These are phyloP conservation scores for Sparus aurata DNA, from an alignment of 2,797 vertebrate genomes.

Conservation along the genomic window DNA sequence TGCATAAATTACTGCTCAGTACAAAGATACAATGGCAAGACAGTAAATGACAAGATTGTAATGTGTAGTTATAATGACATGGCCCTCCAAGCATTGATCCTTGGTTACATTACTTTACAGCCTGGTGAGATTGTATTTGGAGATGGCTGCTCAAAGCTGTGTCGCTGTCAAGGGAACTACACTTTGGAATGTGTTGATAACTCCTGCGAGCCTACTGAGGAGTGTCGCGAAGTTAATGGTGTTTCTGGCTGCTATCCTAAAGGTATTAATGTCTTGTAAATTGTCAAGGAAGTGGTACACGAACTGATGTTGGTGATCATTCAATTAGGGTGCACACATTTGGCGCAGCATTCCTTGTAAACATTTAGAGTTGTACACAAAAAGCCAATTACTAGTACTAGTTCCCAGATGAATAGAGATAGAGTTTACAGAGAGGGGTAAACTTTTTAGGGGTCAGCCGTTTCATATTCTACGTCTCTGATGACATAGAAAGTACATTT, in stretches of 20 bases:
- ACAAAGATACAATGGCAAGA: not conserved
- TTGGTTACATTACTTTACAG: constrained; percentile 53
- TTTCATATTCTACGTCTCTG: too few relatives aligned
- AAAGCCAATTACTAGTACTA: too few relatives aligned
- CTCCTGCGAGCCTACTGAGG: constrained; percentile 82
- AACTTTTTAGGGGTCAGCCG: too few relatives aligned
- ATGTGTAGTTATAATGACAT: not conserved
- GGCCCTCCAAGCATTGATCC: not conserved
- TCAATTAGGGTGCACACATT: too few relatives aligned
- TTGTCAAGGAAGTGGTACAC: not conserved
- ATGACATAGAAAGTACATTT: too few relatives aligned
- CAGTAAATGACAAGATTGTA: not conserved
- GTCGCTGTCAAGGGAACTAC: constrained; percentile 85
- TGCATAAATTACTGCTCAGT: not conserved
- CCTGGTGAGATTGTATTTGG: constrained; percentile 79
- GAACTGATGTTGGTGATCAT: not conserved
- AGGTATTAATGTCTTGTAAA: constrained; percentile 67
- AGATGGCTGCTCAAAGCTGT: constrained; percentile 82
- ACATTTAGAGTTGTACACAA: too few relatives aligned
- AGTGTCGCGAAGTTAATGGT: constrained; percentile 81
- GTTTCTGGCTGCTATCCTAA: constrained; percentile 83
- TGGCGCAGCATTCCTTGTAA: too few relatives aligned
- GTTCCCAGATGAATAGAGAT: too few relatives aligned
- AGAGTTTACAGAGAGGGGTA: too few relatives aligned
- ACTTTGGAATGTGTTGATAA: constrained; percentile 84